Conservation (phyloP, 2,888 invertebrate genomes). For the Microctonus hyperodae region DNA sequence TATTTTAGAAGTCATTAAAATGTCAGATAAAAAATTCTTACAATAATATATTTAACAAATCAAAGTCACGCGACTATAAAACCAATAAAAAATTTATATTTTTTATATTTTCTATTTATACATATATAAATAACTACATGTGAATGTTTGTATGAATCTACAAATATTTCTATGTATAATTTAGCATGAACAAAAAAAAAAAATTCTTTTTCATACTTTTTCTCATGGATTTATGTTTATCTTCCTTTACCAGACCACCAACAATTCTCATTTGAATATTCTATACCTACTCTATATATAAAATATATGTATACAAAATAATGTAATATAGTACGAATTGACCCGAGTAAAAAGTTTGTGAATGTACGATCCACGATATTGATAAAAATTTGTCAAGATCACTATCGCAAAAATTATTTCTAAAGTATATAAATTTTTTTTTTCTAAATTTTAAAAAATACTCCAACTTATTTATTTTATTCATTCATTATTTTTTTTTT, state of each 20-base stretch:
- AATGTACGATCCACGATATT: conserved; percentile 9
- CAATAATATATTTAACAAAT: background rate
- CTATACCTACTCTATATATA: background rate
- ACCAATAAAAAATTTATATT: background rate
- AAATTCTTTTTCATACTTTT: background rate
- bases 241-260: background rate
- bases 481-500: background rate
- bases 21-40: background rate
- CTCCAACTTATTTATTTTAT: conserved; percentile 9
- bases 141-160: background rate
- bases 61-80: conserved; percentile 4
- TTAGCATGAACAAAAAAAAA: background rate
- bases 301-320: background rate
- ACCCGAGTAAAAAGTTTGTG: conserved; percentile 2
- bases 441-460: conserved; percentile 1
- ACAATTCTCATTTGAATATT: background rate
- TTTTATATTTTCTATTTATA: background rate
- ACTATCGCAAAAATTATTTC: too few species aligned
- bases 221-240: background rate
- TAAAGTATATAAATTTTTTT: background rate
- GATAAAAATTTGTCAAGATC: background rate
- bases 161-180: background rate
- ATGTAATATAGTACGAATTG: background rate
- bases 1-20: background rate
- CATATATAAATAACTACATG: background rate